A percentile compares a stretch with the other conserved stretches of the same genome.
Conservation (phyloP, 2,797 vertebrate genomes). For the Rhincodon typus region DNA sequence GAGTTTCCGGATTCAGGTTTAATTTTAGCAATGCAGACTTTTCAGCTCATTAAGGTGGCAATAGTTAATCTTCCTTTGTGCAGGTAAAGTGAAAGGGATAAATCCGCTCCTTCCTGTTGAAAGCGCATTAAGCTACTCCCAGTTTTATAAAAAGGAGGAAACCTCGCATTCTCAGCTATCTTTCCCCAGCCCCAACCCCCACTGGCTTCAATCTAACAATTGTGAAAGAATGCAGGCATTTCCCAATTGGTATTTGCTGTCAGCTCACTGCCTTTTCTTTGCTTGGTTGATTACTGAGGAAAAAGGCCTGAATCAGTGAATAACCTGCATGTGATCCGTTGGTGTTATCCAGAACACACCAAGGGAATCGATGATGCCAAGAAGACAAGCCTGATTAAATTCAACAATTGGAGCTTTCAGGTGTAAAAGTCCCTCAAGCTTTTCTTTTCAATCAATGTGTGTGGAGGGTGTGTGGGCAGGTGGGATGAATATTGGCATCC, state of each 20-base stretch:
- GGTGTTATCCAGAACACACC: neutral
- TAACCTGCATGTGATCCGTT: neutral
- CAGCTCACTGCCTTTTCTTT: neutral
- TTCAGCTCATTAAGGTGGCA: neutral
- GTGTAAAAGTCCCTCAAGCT: neutral
- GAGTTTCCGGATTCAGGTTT: neutral
- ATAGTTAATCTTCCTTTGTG: neutral
- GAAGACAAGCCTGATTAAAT: neutral
- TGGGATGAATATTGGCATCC: neutral
- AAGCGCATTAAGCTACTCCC: neutral
- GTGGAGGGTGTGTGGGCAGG: constrained; percentile 1
- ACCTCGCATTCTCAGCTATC: neutral
- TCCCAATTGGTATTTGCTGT: neutral
- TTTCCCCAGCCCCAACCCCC: neutral
- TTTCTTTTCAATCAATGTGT: neutral
- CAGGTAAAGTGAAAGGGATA: neutral
- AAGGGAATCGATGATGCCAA: neutral
- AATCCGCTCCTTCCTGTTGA: constrained; percentile 12
- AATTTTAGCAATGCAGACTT: neutral
- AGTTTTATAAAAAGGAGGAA: neutral
- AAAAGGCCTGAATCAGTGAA: neutral
- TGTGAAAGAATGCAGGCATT: neutral
- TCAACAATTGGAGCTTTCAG: neutral
- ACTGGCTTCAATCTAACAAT: neutral
- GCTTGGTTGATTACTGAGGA: neutral